Base-by-base conservation (phyloP, 2,888 invertebrate species). In the Drosophila emarginata region DNA sequence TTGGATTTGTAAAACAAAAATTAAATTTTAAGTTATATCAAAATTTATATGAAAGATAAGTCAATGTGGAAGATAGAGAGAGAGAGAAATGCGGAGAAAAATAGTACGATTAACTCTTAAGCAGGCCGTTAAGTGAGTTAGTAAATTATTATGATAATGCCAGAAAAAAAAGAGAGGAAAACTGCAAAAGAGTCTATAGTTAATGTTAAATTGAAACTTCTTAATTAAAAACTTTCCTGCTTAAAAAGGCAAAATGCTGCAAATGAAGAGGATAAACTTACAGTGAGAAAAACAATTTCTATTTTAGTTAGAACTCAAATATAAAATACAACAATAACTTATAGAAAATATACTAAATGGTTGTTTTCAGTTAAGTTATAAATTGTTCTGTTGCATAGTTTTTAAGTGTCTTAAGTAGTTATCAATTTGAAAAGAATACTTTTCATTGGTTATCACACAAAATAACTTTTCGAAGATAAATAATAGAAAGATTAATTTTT, bases 211-310 rank as follows among this genome's bases (percentile, higher is more conserved):
- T 77, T 65, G 73, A 73, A 80, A 87, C 69, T 87, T 87, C 79
- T 87, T 87, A 84, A 84, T 84, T 84, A 84, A 87, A 87, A 84
- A 79, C 73, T 80, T 80, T 45, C 73, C 75, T 69, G 67, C 62
- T 62, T 72, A 57, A 67, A 74, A 74, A 57, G 59, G 61, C 56
- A 72, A 58, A 58, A 62, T 45, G 21, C 45, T 14, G 60, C 56
- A 58, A 64, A 50, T 45, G 28, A 21, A 14, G 61, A 4, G 18
- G 23, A 37, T n/a, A 45, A 67, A 56, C 50, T 21, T 52, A 57
- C 75, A 72, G 75, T 50, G 9, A 1, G 0, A 26, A 2, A 21
- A 52, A 18, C 4, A 12, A 7, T 18, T 4, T n/a, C 0, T 0
- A 14, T 6, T 18, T 0, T 6, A 11, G 9, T 14, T 9, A 1